Evolutionary conservation across 2,797 vertebrate genomes (phyloP), one percentile per base, ranked within the genome.

Genomic region (Melanotaenia trifasciata): DNA sequence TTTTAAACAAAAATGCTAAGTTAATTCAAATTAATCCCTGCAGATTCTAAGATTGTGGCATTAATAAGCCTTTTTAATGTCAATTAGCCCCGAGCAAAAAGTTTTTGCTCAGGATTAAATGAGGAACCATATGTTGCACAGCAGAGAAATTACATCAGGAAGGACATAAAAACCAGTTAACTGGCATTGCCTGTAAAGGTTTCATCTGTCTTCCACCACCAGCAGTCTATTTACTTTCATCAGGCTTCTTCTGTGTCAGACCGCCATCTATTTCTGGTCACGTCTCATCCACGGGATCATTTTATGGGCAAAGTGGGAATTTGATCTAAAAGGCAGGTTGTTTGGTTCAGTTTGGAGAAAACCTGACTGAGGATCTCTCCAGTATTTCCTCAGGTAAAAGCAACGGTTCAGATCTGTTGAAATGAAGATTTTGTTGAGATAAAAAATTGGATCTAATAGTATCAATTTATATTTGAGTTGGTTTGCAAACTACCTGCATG

Each of bases 201-300:
- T 28, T 26, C 18, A n/a, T 61, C 43, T 33, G 35, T 59, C 54
- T 67, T 51, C 32, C 43, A 40, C 3, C 53, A 58, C n/a, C 20
- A 22, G 8, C 12, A 70, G 32, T 61, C 45, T 57, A 61, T 65
- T 70, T 61, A 71, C 18, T 71, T 57, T 40, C 64, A 57, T 66
- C 13, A 24, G 38, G 50, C 30, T 24, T 24, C 57, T 33, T 67
- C 32, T 22, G 26, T 58, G 30, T 40, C 32, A 50, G 24, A 40
- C n/a, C 16, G 2, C n/a, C 20, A 54, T 26, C 18, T 14, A 9
- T 32, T 63, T 63, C 33, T 43, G 6, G 26, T 58, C 40, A 43
- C 40, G 12, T 32, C 59, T 67, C 38, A 20, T 50, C 0, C 11
- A 56, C 12, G 38, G 13, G 40, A 47, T 56, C 8, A n/a, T 43